phyloP scores from a whole-genome alignment of 2,113 vertebrate genomes.

The Ginglymostoma cirratum region DNA sequence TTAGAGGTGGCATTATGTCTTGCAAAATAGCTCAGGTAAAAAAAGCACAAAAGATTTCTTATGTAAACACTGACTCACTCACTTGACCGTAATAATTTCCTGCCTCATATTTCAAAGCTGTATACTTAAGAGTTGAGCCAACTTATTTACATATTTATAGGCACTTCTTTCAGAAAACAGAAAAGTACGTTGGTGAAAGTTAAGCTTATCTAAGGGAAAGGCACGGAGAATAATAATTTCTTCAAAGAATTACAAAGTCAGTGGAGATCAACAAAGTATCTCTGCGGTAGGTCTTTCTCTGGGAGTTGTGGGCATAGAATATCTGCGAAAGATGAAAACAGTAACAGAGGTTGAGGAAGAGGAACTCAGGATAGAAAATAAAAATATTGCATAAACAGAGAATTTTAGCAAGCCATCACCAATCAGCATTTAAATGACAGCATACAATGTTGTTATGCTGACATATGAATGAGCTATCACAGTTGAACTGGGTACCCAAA shows the following conservation, averaged over 20 bases:
- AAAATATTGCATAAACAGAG: background rate
- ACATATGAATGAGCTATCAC: background rate
- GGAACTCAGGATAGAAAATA: background rate
- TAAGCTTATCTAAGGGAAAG: background rate
- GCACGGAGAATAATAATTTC: background rate
- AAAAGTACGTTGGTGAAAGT: background rate
- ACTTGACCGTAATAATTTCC: background rate
- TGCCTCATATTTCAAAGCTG: background rate
- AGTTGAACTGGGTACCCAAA: background rate
- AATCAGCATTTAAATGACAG: background rate
- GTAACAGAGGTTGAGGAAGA: background rate
- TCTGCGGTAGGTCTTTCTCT: background rate
- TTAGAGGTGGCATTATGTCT: background rate
- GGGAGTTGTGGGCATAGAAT: too few species aligned
- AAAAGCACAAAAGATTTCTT: background rate
- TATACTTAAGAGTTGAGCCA: background rate
- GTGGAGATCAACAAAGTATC: background rate
- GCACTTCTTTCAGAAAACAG: background rate
- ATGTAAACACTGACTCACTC: background rate
- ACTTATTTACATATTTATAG: background rate
- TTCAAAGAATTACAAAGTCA: background rate
- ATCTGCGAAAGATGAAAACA: background rate
- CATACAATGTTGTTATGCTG: background rate
- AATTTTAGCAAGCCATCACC: background rate
- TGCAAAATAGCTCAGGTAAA: background rate